phyloP scores from a whole-genome alignment of 2,888 invertebrate genomes.

The Dioctria rufipes region DNA sequence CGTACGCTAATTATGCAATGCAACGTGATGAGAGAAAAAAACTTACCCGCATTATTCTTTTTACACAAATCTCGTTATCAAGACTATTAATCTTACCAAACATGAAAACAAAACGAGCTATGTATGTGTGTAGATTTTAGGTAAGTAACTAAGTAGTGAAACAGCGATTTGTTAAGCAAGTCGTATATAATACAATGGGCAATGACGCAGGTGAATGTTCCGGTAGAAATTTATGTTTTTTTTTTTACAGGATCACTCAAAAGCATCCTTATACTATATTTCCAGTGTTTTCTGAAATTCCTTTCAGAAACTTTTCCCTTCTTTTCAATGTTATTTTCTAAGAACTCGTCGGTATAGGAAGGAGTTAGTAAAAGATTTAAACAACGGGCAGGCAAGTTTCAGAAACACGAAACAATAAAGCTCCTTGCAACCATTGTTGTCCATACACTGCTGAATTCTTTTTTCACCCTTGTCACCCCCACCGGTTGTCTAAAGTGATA shows the following conservation, averaged over 20 bases:
- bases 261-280: background rate
- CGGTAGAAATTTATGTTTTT: background rate
- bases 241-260: background rate
- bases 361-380: background rate
- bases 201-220: background rate
- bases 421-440: background rate
- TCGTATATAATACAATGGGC: too few species aligned
- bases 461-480: background rate
- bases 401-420: slow-evolving; percentile 8
- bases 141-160: too few species aligned
- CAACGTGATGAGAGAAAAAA: too few species aligned
- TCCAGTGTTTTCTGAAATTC: background rate
- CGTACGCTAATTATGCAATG: too few species aligned
- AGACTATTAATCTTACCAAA: too few species aligned
- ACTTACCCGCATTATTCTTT: too few species aligned
- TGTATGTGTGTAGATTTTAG: too few species aligned
- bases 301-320: background rate
- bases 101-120: too few species aligned
- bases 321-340: background rate
- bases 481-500: background rate
- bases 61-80: too few species aligned
- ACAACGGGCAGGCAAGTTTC: background rate
- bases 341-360: background rate
- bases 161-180: too few species aligned
- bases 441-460: background rate